These are phyloP conservation scores for Tenthredo distinguenda DNA, from an alignment of 2,888 invertebrate genomes.

Conservation along the genomic window DNA sequence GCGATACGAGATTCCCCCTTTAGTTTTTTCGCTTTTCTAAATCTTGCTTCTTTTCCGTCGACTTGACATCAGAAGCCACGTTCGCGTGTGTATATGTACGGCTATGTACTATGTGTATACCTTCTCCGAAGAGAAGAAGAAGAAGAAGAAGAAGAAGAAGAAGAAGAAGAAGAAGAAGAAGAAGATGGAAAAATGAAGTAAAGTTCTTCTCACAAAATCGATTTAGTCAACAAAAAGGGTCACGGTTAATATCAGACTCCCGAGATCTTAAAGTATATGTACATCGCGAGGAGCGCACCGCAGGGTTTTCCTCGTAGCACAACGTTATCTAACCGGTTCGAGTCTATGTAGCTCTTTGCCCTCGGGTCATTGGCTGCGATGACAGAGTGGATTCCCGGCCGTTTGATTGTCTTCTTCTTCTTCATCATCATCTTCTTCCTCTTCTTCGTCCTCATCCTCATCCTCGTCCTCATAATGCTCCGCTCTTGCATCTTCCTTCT, in stretches of 20 bases:
- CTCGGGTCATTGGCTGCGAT: constrained; percentile 33
- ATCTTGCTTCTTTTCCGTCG: neutral
- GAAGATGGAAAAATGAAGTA: neutral
- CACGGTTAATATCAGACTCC: constrained; percentile 35
- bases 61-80: neutral
- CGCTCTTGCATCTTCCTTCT: neutral
- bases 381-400: constrained; percentile 51
- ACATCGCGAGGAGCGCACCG: neutral
- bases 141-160: neutral
- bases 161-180: neutral
- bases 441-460: constrained; percentile 7
- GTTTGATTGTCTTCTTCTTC: constrained; percentile 51
- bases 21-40: neutral
- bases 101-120: neutral
- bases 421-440: neutral
- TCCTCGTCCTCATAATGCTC: constrained; percentile 5
- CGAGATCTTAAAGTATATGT: constrained; percentile 25
- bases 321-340: constrained; percentile 41
- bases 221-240: constrained; percentile 34
- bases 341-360: constrained; percentile 21
- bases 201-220: constrained; percentile 1
- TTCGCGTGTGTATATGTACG: neutral
- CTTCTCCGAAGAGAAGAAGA: neutral
- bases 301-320: constrained; percentile 29
- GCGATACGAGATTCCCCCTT: neutral